Base-by-base conservation (phyloP, 2,888 invertebrate species). In the Dinocampus coccinellae region DNA sequence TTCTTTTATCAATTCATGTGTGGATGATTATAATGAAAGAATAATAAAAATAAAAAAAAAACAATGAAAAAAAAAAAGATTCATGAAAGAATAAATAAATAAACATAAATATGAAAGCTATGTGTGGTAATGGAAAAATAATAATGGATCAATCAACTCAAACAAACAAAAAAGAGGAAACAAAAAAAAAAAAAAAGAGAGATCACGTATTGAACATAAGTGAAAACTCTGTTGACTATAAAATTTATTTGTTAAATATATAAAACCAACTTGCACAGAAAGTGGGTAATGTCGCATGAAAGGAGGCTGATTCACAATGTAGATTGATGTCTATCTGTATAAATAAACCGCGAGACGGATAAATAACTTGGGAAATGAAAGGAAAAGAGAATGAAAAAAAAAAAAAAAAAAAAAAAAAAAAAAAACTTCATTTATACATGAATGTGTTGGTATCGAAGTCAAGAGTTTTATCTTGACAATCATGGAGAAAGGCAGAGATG, bases 251-350 rank as follows among this genome's bases (percentile, higher is more conserved):
- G 16, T 47, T 24, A 20, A 10, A 10, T 11, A 53, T 9, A 53
- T 3, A 42, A 66, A 57, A 72, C n/a, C 57, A 62, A 67, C 57
- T 62, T 42, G 47, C 42, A 34, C 52, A 62, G 62, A 72, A 77
- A 79, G 80, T 77, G 77, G 77, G 77, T 77, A 79, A 81, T 74
- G 79, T 74, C 67, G 75, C 74, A 77, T 73, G 81, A 81, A 82
- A 83, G 79, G 77, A 79, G 82, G 79, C 78, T 79, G 76, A 73
- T 63, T 62, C 33, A 39, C 26, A 26, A 39, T 47, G 47, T 16
- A 47, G 47, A 47, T 47, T 47, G 47, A 47, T 47, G 16, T 47
- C 47, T 47, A 47, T 26, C 24, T 29, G 34, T 29, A 58, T 11
- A 13, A 60, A 22, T 16, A 60, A 16, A 60, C 7, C 10, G 42